Percentiles rank a stretch among this genome's conserved stretches.
Conservation (phyloP, 2,888 invertebrate species). For the Drosophila testacea region DNA sequence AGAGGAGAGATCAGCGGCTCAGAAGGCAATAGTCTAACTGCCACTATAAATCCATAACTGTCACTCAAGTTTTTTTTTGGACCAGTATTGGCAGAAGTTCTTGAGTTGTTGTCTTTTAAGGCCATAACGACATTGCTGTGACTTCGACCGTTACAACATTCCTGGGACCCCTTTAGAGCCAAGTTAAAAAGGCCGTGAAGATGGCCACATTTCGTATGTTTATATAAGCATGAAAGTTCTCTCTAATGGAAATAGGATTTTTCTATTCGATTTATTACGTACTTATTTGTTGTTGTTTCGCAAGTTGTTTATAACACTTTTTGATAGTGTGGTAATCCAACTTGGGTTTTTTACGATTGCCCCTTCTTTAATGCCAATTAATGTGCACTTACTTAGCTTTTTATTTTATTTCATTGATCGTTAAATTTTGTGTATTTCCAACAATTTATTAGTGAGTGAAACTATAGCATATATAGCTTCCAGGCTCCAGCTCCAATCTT, state of each 20-base stretch:
- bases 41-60: slow-evolving; percentile 81
- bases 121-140: slow-evolving; percentile 71
- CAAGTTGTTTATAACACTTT: slow-evolving; percentile 16
- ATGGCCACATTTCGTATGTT: slow-evolving; percentile 56
- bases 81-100: slow-evolving; percentile 71
- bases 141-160: slow-evolving; percentile 71
- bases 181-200: slow-evolving; percentile 31
- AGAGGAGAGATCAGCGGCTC: slow-evolving; percentile 5
- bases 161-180: slow-evolving; percentile 66
- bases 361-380: slow-evolving; percentile 59
- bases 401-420: slow-evolving; percentile 58
- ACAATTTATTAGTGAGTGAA: slow-evolving; percentile 58
- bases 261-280: slow-evolving; percentile 20
- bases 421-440: slow-evolving; percentile 41
- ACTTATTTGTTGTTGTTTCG: slow-evolving; percentile 38
- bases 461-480: slow-evolving; percentile 13
- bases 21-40: slow-evolving; percentile 52
- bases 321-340: slow-evolving; percentile 3
- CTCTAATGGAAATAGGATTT: slow-evolving; percentile 44
- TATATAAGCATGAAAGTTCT: slow-evolving; percentile 55
- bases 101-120: slow-evolving; percentile 51
- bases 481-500: slow-evolving; percentile 2
- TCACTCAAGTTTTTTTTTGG: slow-evolving; percentile 71
- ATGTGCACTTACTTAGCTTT: slow-evolving; percentile 51
- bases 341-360: slow-evolving; percentile 56